Base-by-base conservation (phyloP, 2,113 vertebrate species). In the Apistogramma diplotaenia region DNA sequence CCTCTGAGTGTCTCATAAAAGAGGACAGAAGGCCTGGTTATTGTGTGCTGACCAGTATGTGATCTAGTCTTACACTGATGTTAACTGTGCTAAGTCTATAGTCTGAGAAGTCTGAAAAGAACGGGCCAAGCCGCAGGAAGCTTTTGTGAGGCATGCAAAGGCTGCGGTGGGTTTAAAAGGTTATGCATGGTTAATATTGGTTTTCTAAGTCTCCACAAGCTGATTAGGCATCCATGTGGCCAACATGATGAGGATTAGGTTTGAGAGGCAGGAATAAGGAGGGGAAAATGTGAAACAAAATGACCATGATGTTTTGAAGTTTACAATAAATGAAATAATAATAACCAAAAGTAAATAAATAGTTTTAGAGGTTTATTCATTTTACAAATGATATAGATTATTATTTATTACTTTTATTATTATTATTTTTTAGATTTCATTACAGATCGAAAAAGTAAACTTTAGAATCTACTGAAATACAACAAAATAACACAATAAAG, bases 121-220 rank as follows among this genome's bases (percentile, higher is more conserved):
- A 65, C 4, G 23, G 62, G 65, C 83, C 27, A 12, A 81, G 74
- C 75, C 65, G 40, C 67, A 18, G 78, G 74, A 59, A 6, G 73
- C 72, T 60, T 89, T 83, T 31, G 76, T 80, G 74, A 75, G 71
- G 60, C 76, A 56, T 33, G 49, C 0, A 40, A 54, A 84, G 62
- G 57, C 86, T 31, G 9, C 76, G 46, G 72, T 78, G 62, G 86
- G 65, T 91, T 92, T 89, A 79, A 89, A 88, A 84, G 84, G 82
- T 91, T 70, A 78, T n/a, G 40, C 33, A 16, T 56, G 76, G 74
- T 56, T 84, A 23, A 87, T 76, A 29, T 84, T 81, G 76, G 73
- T 76, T 85, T 88, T 70, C 57, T 76, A 18, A 86, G 62, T 65
- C 80, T 75, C 6, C 54, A 54, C 79, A 89, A 89, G 86, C 83